A percentile compares a stretch with the other conserved stretches of the same genome.
phyloP scores from a whole-genome alignment of 2,797 vertebrate genomes.

The Chrosomus eos region DNA sequence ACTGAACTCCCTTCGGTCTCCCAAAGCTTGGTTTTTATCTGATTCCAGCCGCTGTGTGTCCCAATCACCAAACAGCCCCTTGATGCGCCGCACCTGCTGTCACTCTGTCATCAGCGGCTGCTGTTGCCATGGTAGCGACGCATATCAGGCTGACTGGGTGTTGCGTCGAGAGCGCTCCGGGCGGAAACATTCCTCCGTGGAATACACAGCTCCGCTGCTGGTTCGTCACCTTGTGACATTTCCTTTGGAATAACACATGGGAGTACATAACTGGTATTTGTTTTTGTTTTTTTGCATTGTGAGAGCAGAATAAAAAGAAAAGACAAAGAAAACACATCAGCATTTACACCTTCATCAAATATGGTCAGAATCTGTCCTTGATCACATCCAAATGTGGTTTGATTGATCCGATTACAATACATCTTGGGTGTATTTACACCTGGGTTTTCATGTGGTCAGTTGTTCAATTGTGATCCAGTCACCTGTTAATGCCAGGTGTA shows the following conservation, averaged over 20 bases:
- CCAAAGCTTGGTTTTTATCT: too few species aligned
- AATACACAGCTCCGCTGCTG: too few species aligned
- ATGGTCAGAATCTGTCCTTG: not conserved
- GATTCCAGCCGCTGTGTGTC: too few species aligned
- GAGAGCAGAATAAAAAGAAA: not conserved
- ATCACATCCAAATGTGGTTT: not conserved
- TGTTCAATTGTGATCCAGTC: slow-evolving; percentile 6
- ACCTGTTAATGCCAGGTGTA: slow-evolving; percentile 12
- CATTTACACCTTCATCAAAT: not conserved
- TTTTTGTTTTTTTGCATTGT: not conserved
- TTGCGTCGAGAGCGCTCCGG: too few species aligned
- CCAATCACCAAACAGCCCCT: too few species aligned
- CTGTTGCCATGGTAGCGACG: too few species aligned
- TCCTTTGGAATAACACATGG: not conserved
- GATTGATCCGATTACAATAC: not conserved
- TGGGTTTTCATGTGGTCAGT: slow-evolving; percentile 20
- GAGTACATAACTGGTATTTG: not conserved
- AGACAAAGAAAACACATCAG: not conserved
- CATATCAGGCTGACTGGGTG: too few species aligned
- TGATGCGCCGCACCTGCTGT: too few species aligned
- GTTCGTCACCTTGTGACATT: too few species aligned
- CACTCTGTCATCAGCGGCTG: too few species aligned
- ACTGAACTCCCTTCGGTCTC: too few species aligned
- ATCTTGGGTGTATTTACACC: slow-evolving; percentile 20
- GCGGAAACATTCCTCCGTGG: too few species aligned